Conservation (phyloP, 2,888 invertebrate species). For the Rhingia rostrata region DNA sequence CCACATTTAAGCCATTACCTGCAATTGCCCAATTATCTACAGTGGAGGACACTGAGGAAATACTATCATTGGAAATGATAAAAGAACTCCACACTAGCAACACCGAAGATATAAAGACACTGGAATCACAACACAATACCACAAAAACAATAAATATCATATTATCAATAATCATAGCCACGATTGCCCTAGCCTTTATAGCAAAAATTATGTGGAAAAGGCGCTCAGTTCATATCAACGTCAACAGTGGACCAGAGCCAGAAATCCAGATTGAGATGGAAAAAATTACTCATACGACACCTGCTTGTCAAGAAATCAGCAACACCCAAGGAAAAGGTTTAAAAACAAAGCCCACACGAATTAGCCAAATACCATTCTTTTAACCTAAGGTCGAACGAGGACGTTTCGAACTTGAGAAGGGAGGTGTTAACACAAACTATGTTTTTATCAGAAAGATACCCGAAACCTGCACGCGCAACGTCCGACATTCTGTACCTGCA, state of each 20-base stretch:
- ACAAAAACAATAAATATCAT: background rate
- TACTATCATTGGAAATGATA: constrained; percentile 43
- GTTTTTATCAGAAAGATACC: no score
- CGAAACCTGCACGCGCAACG: no score
- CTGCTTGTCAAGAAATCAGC: background rate
- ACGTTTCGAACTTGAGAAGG: constrained; percentile 1
- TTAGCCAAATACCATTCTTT: no score
- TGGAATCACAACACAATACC: background rate
- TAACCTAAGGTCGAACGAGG: no score
- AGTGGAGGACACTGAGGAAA: constrained; percentile 9
- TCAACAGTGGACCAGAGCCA: background rate
- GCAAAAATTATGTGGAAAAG: background rate
- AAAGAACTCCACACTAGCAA: constrained; percentile 43
- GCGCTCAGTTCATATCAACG: background rate
- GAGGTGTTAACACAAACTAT: constrained; percentile 24
- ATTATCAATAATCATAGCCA: background rate
- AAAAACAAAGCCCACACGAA: background rate
- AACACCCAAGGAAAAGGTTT: background rate
- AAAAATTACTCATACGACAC: background rate
- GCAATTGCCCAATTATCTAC: constrained; percentile 4
- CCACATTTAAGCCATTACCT: background rate
- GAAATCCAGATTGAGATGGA: background rate
- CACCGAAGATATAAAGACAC: constrained; percentile 13
- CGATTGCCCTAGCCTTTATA: background rate
- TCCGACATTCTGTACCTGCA: no score